Conservation (phyloP, 30 jellyfish, hydroid and myxozoan genomes). For the Turritopsis dohrnii region DNA sequence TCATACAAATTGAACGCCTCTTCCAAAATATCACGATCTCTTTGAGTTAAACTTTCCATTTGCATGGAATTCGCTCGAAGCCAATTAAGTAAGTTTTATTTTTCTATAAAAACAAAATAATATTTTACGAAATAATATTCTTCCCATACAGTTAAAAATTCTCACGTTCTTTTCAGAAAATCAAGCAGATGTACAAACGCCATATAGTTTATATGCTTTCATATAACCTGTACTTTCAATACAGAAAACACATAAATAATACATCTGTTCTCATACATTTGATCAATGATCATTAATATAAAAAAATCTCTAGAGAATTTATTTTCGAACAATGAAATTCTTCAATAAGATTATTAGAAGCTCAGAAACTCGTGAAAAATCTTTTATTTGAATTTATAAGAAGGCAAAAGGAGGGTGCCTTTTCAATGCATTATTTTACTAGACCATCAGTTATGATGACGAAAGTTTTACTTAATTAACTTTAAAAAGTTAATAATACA, state of each 20-base stretch:
- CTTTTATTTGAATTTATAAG: background rate
- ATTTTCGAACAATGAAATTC: background rate
- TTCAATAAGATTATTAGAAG: background rate
- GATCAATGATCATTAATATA: slow-evolving; percentile 3
- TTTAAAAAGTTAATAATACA: no score
- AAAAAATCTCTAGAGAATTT: slow-evolving; percentile 10
- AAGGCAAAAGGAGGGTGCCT: background rate
- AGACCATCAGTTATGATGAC: background rate
- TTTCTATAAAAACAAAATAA: background rate
- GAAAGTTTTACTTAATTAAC: background rate
- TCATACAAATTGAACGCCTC: slow-evolving; percentile 85
- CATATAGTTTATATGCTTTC: background rate
- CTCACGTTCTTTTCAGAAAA: background rate
- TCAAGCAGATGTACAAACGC: background rate
- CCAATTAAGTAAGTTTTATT: background rate
- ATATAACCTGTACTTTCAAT: slow-evolving; percentile 13
- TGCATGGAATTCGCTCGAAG: background rate
- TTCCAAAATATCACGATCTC: slow-evolving; percentile 75
- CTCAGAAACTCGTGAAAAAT: background rate
- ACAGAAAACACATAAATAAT: slow-evolving; percentile 17
- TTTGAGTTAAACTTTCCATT: slow-evolving; percentile 81
- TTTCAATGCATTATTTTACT: background rate
- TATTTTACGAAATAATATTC: background rate
- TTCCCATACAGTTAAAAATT: background rate
- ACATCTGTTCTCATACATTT: background rate